A percentile compares a stretch with the other conserved stretches of the same genome.
Evolutionary conservation across 2,888 invertebrate species (phyloP).

Genomic region (Agrypnus murinus): DNA sequence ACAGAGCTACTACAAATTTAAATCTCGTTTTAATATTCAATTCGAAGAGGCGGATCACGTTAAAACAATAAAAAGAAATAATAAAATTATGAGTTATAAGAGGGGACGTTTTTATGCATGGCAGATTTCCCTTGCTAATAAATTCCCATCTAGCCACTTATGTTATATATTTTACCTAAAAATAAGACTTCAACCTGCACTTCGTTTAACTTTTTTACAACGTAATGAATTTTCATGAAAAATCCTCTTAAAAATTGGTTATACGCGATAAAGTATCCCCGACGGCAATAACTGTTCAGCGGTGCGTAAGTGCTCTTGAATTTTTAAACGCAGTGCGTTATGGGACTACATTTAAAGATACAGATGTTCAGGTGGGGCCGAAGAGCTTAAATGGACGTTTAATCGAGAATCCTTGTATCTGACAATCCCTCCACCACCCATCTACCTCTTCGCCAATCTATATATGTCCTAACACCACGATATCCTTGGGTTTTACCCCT

Average conservation of each 20-base stretch:
- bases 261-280: conserved; percentile 51
- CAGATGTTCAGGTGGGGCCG: conserved; percentile 60
- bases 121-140: conserved; percentile 36
- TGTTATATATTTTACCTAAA: conserved; percentile 29
- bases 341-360: conserved; percentile 54
- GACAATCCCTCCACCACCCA: conserved; percentile 56
- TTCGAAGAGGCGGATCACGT: no score
- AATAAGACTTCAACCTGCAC: conserved; percentile 37
- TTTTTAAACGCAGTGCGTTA: conserved; percentile 47
- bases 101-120: no score
- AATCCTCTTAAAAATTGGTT: conserved; percentile 50
- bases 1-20: no score
- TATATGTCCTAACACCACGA: conserved; percentile 32
- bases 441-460: conserved; percentile 37
- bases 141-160: conserved; percentile 40
- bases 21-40: no score
- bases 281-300: conserved; percentile 50
- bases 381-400: conserved; percentile 59
- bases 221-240: conserved; percentile 50
- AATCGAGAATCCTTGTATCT: conserved; percentile 69
- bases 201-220: conserved; percentile 48
- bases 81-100: no score
- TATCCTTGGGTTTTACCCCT: conserved; percentile 33
- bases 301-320: conserved; percentile 51
- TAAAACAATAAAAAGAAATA: no score